Evolutionary conservation across 2,113 vertebrate genomes (phyloP).

Genomic region (Piliocolobus tephrosceles): DNA sequence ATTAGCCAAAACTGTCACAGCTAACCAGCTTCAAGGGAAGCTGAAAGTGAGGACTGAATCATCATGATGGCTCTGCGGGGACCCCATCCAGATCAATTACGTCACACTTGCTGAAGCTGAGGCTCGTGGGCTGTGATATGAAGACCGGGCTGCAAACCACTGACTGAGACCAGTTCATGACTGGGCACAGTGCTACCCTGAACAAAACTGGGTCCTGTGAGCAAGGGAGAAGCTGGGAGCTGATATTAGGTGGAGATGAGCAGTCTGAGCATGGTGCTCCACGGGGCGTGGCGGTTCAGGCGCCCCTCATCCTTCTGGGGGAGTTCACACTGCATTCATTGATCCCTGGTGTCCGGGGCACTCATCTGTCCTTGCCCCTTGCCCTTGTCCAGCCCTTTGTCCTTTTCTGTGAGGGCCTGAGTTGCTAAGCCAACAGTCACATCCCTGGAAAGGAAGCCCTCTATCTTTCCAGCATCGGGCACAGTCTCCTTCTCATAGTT

Average conservation of each 20-base stretch:
- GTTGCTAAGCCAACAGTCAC: background rate
- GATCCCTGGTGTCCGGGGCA: too few relatives aligned
- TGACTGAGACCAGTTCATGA: background rate
- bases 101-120: background rate
- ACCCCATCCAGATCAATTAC: background rate
- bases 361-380: background rate
- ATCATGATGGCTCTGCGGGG: background rate
- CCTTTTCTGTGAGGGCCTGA: background rate
- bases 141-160: background rate
- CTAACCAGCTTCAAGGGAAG: background rate
- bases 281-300: background rate
- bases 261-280: background rate
- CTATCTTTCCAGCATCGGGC: background rate
- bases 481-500: background rate
- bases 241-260: background rate
- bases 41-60: background rate
- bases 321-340: rapidly evolving
- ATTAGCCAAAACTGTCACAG: background rate
- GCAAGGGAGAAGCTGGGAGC: background rate
- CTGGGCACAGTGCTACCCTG: background rate
- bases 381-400: background rate
- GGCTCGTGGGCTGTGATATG: background rate
- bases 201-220: background rate
- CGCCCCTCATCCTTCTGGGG: background rate
- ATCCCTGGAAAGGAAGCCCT: background rate